phyloP scores from a whole-genome alignment of 2,888 invertebrate genomes.

The Cremastinae sp. region DNA sequence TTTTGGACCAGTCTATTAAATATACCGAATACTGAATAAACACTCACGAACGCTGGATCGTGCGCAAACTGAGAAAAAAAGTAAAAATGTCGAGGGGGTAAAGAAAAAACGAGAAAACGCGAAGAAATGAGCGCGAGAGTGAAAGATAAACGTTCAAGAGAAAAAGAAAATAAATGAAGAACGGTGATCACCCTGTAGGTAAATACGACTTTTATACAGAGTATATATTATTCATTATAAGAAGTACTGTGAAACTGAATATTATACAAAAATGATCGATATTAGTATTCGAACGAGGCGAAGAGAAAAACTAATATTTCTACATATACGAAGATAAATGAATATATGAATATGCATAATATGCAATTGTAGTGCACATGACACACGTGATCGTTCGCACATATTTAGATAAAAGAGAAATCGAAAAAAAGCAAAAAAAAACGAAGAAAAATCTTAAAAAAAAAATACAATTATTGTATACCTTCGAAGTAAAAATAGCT shows the following conservation, averaged over 20 bases:
- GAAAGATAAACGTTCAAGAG: constrained; percentile 46
- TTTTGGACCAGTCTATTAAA: too few species aligned
- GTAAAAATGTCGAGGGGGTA: constrained; percentile 40
- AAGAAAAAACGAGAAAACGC: constrained; percentile 52
- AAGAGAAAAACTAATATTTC: constrained; percentile 51
- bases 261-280: constrained; percentile 66
- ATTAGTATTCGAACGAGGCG: constrained; percentile 57
- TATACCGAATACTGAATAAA: too few species aligned
- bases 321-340: constrained; percentile 61
- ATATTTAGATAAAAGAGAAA: constrained; percentile 75
- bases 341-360: constrained; percentile 64
- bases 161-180: constrained; percentile 30
- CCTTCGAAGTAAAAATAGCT: constrained; percentile 48
- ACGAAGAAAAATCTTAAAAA: too few species aligned
- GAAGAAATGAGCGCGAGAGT: constrained; percentile 25
- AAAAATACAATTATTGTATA: constrained; percentile 51
- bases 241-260: constrained; percentile 74
- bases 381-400: constrained; percentile 79
- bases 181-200: constrained; percentile 76
- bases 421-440: constrained; percentile 57
- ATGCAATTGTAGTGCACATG: constrained; percentile 76
- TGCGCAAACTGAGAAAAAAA: constrained; percentile 58
- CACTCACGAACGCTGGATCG: constrained; percentile 65
- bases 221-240: constrained; percentile 76
- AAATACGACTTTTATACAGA: constrained; percentile 81